Evolutionary conservation across 2,888 invertebrate genomes (phyloP).

Genomic region (Folsomia manolachei): DNA sequence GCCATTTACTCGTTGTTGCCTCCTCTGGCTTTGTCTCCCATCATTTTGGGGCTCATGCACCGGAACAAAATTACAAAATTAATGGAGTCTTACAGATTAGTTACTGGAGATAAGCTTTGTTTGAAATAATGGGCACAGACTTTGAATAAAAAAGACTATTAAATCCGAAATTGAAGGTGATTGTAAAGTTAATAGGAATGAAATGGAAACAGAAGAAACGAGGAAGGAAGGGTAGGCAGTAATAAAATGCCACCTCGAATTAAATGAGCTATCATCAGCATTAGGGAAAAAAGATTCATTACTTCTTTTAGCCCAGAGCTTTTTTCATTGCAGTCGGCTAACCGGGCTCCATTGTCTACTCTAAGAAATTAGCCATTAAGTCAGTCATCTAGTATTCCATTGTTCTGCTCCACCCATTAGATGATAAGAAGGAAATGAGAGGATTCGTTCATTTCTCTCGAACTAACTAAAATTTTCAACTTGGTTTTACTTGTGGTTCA

Average conservation of each 20-base stretch:
- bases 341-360: background rate
- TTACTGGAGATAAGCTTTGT: conserved; percentile 20
- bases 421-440: background rate
- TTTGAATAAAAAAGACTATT: background rate
- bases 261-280: conserved; percentile 36
- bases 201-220: no score
- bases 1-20: background rate
- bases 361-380: conserved; percentile 19
- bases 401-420: background rate
- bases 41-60: conserved; percentile 28
- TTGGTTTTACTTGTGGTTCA: conserved; percentile 16
- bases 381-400: background rate
- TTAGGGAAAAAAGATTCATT: conserved; percentile 18
- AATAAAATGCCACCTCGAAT: conserved; percentile 32
- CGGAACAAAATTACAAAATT: conserved; percentile 35
- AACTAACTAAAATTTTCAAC: conserved; percentile 12
- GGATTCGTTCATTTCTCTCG: background rate
- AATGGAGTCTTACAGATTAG: conserved; percentile 38
- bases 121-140: background rate
- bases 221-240: background rate
- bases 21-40: no score
- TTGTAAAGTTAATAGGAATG: background rate
- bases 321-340: background rate
- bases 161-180: background rate
- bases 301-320: conserved; percentile 7